Evolutionary conservation across 37 sponge, comb jelly and placozoan genomes (phyloP).

Genomic region (Theonella swinhoei): DNA sequence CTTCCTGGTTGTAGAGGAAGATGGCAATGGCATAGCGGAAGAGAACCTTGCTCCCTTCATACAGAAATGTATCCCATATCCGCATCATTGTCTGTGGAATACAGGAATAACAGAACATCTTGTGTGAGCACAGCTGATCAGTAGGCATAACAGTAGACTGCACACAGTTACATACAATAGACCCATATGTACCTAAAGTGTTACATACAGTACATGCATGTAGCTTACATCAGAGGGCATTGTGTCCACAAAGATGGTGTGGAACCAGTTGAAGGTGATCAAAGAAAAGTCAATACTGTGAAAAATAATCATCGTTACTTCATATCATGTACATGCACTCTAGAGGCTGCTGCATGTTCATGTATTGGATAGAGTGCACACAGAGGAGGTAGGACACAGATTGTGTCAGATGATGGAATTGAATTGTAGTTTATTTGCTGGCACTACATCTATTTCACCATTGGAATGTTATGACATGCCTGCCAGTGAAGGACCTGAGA

Average conservation of each 20-base stretch:
- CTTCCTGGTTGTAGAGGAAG: slow-evolving; percentile 91
- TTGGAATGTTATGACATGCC: too few relatives aligned
- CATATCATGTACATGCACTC: too few relatives aligned
- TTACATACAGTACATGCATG: background rate
- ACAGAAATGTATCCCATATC: slow-evolving; percentile 97
- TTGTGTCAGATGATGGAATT: background rate
- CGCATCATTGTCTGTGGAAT: slow-evolving; percentile 69
- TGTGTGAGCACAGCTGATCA: too few relatives aligned
- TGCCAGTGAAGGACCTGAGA: too few relatives aligned
- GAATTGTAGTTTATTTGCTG: too few relatives aligned
- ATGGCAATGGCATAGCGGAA: slow-evolving; percentile 95
- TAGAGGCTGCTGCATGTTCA: background rate
- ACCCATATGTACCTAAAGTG: background rate
- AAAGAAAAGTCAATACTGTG: slow-evolving; percentile 90
- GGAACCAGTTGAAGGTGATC: slow-evolving; percentile 99
- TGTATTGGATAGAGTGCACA: background rate
- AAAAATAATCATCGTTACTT: background rate
- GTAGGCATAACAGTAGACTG: background rate
- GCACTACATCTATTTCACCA: too few relatives aligned
- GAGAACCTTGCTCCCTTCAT: slow-evolving; percentile 94
- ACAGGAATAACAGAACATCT: background rate
- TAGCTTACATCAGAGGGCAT: slow-evolving; percentile 76
- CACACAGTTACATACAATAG: background rate
- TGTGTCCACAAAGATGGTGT: slow-evolving; percentile 95
- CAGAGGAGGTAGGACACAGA: background rate